Conservation (phyloP, 2,113 vertebrate species). For the Mesoclemmys tuberculata region DNA sequence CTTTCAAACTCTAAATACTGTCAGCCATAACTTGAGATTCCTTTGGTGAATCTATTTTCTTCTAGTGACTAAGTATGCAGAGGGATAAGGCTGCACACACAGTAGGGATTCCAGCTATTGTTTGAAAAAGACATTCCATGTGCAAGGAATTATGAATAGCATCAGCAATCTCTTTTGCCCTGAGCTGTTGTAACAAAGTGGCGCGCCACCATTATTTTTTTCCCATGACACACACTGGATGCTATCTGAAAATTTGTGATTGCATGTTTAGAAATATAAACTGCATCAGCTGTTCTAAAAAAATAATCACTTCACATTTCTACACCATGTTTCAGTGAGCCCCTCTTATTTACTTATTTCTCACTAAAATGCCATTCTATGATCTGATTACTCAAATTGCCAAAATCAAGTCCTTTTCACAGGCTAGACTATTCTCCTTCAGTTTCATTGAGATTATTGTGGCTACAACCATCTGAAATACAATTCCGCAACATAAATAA, state of each 20-base stretch:
- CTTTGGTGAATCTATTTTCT: background rate
- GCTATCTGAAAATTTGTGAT: background rate
- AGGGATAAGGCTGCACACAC: conserved; percentile 18
- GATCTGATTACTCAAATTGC: background rate
- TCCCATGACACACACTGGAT: background rate
- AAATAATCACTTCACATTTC: background rate
- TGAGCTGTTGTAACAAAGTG: background rate
- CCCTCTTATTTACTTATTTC: background rate
- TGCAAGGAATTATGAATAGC: conserved; percentile 12
- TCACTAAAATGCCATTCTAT: background rate
- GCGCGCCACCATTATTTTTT: background rate
- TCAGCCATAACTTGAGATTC: conserved; percentile 25
- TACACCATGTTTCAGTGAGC: background rate
- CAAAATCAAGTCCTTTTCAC: background rate
- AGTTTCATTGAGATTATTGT: background rate
- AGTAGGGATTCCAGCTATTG: background rate
- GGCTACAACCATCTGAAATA: background rate
- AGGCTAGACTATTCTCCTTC: background rate
- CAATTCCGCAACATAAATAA: background rate
- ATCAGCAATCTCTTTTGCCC: background rate
- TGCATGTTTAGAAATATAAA: background rate
- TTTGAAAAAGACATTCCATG: background rate
- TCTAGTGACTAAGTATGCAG: background rate
- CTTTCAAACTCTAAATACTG: background rate
- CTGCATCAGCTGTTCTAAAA: background rate